A percentile compares a stretch with the other conserved stretches of the same genome.
These are phyloP conservation scores for Chlorospingus flavigularis DNA, from an alignment of 2,797 vertebrate species.

Conservation along the genomic window DNA sequence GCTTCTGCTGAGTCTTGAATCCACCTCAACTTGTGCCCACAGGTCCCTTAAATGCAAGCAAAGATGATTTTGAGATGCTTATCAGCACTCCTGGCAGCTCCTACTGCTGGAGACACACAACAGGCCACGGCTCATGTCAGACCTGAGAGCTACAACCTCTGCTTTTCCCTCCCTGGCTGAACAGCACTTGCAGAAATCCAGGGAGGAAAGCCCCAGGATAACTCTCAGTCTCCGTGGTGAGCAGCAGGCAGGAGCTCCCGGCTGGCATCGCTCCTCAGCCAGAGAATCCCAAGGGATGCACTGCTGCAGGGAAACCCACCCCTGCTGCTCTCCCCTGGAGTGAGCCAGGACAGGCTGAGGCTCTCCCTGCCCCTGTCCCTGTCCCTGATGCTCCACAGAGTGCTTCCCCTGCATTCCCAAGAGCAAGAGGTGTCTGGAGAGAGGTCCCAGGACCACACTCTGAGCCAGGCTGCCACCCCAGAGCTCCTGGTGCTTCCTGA, in stretches of 20 bases:
- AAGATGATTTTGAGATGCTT: neutral
- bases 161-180: neutral
- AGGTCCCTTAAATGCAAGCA: neutral
- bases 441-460: neutral
- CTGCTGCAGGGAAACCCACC: neutral
- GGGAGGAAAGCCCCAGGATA: neutral
- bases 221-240: neutral
- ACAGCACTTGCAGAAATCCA: neutral
- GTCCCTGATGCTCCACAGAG: rapidly evolving
- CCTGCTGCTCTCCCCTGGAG: neutral
- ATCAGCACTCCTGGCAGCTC: neutral
- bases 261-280: neutral
- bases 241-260: neutral
- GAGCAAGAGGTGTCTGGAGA: neutral
- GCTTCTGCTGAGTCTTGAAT: neutral
- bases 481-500: neutral
- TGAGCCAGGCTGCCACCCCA: rapidly evolving
- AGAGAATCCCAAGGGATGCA: rapidly evolving
- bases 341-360: neutral
- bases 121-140: neutral
- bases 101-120: neutral
- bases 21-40: neutral
- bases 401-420: neutral
- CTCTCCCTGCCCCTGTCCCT: neutral
- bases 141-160: neutral